Percentiles rank a stretch among this genome's conserved stretches.
Conservation (phyloP, 2,797 vertebrate genomes). For the Lacerta agilis region DNA sequence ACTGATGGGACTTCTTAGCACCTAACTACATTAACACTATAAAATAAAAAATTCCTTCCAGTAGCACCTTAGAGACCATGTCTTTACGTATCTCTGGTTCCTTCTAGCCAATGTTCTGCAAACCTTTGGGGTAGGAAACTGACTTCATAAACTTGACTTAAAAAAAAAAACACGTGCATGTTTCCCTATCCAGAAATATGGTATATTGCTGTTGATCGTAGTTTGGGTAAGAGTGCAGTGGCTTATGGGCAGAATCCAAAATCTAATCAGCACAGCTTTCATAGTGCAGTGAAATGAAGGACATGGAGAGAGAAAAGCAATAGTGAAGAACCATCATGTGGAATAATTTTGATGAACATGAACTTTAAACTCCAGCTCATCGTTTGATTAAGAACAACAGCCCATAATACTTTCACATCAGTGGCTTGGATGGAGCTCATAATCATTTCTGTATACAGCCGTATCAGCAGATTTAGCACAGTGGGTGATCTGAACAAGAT, state of each 20-base stretch:
- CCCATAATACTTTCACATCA: neutral
- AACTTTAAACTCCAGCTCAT: constrained; percentile 21
- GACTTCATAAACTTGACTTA: neutral
- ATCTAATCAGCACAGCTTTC: neutral
- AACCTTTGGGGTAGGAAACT: neutral
- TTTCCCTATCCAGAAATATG: neutral
- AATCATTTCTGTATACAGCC: neutral
- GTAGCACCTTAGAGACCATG: too few species aligned
- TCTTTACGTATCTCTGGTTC: too few species aligned
- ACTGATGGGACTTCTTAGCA: too few species aligned
- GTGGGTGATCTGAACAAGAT: neutral
- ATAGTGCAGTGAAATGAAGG: neutral
- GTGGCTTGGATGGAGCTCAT: neutral
- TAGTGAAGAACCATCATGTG: neutral
- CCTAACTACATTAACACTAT: too few species aligned
- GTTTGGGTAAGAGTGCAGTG: neutral
- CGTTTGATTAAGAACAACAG: neutral
- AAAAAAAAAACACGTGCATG: neutral
- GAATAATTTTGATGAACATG: constrained; percentile 19
- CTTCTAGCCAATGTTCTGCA: neutral
- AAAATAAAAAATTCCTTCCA: too few species aligned
- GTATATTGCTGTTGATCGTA: neutral
- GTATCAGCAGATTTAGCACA: constrained; percentile 8
- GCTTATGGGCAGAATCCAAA: neutral
- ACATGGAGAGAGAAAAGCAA: neutral